phyloP scores from a whole-genome alignment of 2,113 vertebrate species.

The Sinosuthora webbiana region DNA sequence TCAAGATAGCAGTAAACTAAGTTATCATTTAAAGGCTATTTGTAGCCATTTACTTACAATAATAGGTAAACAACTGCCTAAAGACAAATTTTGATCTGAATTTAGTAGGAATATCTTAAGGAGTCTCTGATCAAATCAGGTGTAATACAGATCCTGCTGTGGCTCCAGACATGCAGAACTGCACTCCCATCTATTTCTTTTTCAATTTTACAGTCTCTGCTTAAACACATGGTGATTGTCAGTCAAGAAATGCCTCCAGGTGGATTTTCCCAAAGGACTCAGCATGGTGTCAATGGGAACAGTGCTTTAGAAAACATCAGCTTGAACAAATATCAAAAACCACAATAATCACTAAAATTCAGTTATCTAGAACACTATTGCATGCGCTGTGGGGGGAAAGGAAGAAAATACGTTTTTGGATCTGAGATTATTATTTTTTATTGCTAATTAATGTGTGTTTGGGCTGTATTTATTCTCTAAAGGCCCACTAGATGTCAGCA shows the following conservation, averaged over 20 bases:
- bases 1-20: background rate
- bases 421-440: background rate
- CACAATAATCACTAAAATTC: background rate
- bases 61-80: background rate
- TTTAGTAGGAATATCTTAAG: background rate
- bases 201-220: slow-evolving; percentile 7
- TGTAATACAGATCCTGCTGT: background rate
- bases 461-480: background rate
- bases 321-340: background rate
- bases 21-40: background rate
- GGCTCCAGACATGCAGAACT: background rate
- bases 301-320: background rate
- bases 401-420: background rate
- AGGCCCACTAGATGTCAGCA: slow-evolving; percentile 73
- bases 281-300: background rate
- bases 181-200: background rate
- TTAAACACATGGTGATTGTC: background rate
- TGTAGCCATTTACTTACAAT: background rate
- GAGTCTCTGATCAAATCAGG: background rate
- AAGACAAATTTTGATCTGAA: background rate
- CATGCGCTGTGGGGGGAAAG: background rate
- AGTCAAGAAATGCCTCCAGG: slow-evolving; percentile 20
- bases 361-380: background rate
- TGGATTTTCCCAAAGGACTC: background rate
- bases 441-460: background rate